These are phyloP conservation scores for Drosophila borborema DNA, from an alignment of 2,888 invertebrate species.

Conservation along the genomic window DNA sequence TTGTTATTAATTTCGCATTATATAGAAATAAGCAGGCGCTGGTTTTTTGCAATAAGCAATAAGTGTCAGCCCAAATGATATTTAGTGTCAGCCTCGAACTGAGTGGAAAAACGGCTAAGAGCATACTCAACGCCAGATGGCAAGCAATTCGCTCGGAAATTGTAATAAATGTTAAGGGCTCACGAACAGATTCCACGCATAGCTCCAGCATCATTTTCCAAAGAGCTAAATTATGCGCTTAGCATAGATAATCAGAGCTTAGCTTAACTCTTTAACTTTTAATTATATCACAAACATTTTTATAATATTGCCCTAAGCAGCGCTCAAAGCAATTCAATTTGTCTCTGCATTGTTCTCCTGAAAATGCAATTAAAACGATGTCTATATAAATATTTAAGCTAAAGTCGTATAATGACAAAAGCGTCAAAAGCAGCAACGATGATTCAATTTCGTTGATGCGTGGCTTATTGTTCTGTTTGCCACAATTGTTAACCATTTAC, in stretches of 20 bases:
- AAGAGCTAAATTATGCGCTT: background rate
- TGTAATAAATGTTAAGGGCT: slow-evolving; percentile 22
- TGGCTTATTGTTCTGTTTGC: slow-evolving; percentile 47
- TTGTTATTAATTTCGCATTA: slow-evolving; percentile 80
- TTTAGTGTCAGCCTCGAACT: slow-evolving; percentile 62
- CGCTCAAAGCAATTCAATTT: slow-evolving; percentile 25
- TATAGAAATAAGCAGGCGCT: slow-evolving; percentile 50
- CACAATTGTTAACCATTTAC: slow-evolving; percentile 77
- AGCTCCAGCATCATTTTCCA: background rate
- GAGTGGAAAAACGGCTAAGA: slow-evolving; percentile 11
- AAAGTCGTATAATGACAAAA: slow-evolving; percentile 45
- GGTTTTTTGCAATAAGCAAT: slow-evolving; percentile 71
- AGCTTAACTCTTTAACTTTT: background rate
- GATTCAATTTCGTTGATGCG: slow-evolving; percentile 40
- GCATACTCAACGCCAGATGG: slow-evolving; percentile 10
- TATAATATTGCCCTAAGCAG: slow-evolving; percentile 16
- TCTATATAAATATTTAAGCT: slow-evolving; percentile 45
- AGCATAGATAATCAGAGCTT: slow-evolving; percentile 5
- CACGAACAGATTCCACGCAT: background rate
- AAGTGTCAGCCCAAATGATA: slow-evolving; percentile 76
- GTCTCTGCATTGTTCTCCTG: slow-evolving; percentile 22
- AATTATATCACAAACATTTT: slow-evolving; percentile 6
- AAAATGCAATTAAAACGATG: slow-evolving; percentile 70
- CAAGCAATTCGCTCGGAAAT: background rate
- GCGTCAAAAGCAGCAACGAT: slow-evolving; percentile 62